Evolutionary conservation across 2,113 vertebrate genomes (phyloP), one percentile per base, ranked within the genome.

Genomic region (Vireo altiloquus): DNA sequence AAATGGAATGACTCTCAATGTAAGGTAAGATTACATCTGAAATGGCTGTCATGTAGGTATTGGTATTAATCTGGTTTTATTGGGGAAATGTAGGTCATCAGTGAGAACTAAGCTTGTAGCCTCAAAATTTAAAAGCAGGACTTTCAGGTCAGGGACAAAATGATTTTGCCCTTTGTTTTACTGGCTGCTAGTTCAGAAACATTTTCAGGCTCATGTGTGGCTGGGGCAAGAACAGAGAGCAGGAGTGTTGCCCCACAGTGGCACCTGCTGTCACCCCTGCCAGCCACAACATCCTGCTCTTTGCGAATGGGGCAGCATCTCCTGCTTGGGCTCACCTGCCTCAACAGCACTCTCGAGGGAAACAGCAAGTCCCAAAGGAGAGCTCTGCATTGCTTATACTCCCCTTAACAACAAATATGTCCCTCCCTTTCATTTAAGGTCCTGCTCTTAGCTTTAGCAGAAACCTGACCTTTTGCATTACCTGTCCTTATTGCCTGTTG

Each of bases 221-320:
- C 17, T 19, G 33, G 19, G 39, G 19, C 68, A 47, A 44, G 54
- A 50, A 7, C 24, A 66, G 21, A 18, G 25, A 24, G 57, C 13
- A 27, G 3, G 8, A 61, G 37, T 1, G 1, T 7, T 21, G 8
- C 20, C 14, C 24, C 20, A 18, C 10, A 4, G 22, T 6, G 21
- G 54, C 47, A 42, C 11, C 52, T 22, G 72, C 23, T 13, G 2
- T n/a, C 15, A 0, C 2, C 33, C 8, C 44, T 76, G 60, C 46
- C 16, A 16, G 49, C 35, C 8, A 11, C 0, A 0, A 21, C 6
- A 27, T 50, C 1, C 3, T 12, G 25, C 21, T 54, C 30, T 40
- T 19, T 25, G 5, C 3, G 2, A 17, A 2, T 0, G 0, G 19
- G 20, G 31, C 5, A 53, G 3, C 15, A 39, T 15, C 49, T 83